A percentile compares a stretch with the other conserved stretches of the same genome.
These are phyloP conservation scores for Hydropsyche betteni DNA, from an alignment of 2,888 invertebrate species.

Conservation along the genomic window DNA sequence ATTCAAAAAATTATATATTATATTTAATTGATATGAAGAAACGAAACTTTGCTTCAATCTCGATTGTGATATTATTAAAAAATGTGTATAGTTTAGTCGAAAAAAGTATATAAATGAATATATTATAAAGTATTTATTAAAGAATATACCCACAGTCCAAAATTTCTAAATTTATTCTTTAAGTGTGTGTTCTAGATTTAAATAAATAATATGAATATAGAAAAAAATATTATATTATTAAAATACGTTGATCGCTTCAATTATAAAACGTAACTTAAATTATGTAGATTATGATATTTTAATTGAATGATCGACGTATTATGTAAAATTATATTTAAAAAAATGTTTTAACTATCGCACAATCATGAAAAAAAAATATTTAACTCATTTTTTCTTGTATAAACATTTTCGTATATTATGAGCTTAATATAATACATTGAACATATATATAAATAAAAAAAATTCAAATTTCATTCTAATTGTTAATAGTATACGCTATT, in stretches of 20 bases:
- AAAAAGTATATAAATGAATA: conserved; percentile 5
- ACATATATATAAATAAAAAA: no score
- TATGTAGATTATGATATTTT: no score
- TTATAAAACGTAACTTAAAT: no score
- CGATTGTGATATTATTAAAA: conserved; percentile 29
- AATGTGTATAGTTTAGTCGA: conserved; percentile 12
- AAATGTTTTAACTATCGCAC: conserved; percentile 13
- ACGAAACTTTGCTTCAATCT: conserved; percentile 30
- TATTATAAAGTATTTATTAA: conserved; percentile 8
- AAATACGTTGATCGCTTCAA: no score
- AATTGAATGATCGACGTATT: no score
- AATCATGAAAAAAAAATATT: not conserved
- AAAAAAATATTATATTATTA: no score
- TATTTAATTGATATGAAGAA: not conserved
- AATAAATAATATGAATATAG: not conserved
- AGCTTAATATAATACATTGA: no score
- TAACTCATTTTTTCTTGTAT: no score
- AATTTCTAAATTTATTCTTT: conserved; percentile 29
- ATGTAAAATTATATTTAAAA: no score
- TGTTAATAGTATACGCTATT: no score
- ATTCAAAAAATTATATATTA: not conserved
- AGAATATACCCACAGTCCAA: conserved; percentile 19
- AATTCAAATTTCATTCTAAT: no score
- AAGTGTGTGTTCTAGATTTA: conserved; percentile 15
- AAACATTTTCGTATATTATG: no score